Base-by-base conservation (phyloP, 2,797 vertebrate species). In the Aplochiton taeniatus region DNA sequence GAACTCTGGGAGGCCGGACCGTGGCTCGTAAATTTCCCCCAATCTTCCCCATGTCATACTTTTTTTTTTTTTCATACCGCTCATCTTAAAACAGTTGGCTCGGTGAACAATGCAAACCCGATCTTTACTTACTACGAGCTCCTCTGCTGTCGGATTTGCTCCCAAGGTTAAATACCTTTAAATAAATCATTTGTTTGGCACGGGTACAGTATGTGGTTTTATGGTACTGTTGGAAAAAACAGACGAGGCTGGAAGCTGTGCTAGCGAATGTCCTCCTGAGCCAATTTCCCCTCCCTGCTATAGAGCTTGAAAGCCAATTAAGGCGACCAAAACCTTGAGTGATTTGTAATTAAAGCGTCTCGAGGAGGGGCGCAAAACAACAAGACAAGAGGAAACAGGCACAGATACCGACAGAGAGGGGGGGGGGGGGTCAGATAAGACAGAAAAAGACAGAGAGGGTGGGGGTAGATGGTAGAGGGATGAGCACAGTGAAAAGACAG, bases 321-420 rank as follows among this genome's bases (percentile, higher is more conserved):
- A 88, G 85, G 83, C 81, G 87, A 91, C 87, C 91, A 90, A 87
- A 91, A 93, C 94, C 93, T 92, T 79, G 85, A 87, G 84, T 82
- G 80, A 84, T 81, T 88, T 69, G 63, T 85, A 86, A 88, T 88
- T 89, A 89, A 61, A 55, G 73, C 77, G 77, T 83, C 81, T 76
- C 81, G 72, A 83, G 58, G 73, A 46, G 9, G 18, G 65, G 59
- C 61, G 60, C 73, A 82, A 83, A 57, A 66, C 47, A 52, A 54
- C 49, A 49, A 43, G 65, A 66, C 42, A 14, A 42, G 16, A 13
- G 54, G 56, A 58, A 61, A 61, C 46, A 50, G 63, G 70, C 60
- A 12, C 45, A 54, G 17, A 43, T 59, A 53, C 31, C 19, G 12
- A 18, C 12, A 66, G 42, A 63, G 56, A 51, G 51, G 46, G 50